A percentile compares a stretch with the other conserved stretches of the same genome.
Conservation (phyloP, 2,888 invertebrate genomes). For the Callimorpha dominula region DNA sequence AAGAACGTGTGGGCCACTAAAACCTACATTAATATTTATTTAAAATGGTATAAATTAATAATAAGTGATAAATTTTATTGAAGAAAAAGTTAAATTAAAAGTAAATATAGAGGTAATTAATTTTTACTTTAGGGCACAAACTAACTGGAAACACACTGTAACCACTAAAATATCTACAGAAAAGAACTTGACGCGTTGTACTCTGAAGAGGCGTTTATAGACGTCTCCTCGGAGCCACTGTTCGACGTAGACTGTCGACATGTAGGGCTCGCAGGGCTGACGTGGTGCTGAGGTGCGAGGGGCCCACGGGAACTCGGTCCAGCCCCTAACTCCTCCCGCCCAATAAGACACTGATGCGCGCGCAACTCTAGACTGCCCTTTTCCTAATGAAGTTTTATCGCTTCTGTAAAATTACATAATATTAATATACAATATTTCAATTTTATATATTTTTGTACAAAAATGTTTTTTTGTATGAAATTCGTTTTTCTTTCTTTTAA, state of each 20-base stretch:
- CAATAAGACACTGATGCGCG: conserved; percentile 8
- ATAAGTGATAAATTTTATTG: neutral
- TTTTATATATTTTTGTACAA: too few relatives aligned
- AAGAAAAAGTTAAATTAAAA: neutral
- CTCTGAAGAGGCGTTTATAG: neutral
- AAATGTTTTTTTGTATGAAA: too few relatives aligned
- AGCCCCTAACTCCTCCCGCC: conserved; percentile 7
- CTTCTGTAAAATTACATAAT: neutral
- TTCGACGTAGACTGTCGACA: conserved; percentile 8
- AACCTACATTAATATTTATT: neutral
- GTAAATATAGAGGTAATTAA: neutral
- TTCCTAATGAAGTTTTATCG: neutral
- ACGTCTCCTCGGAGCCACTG: conserved; percentile 5
- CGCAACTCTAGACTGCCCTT: neutral
- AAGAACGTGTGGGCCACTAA: too few relatives aligned
- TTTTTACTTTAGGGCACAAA: neutral
- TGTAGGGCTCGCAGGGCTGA: neutral
- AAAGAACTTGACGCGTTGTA: neutral
- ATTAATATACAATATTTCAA: too few relatives aligned
- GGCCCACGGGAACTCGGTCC: neutral
- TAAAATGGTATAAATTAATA: neutral
- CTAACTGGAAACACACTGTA: neutral
- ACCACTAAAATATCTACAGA: neutral
- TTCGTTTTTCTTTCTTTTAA: too few relatives aligned
- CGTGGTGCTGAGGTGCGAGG: conserved; percentile 1